A percentile compares a stretch with the other conserved stretches of the same genome.
These are phyloP conservation scores for Alcedo atthis DNA, from an alignment of 2,797 vertebrate species.

Conservation along the genomic window DNA sequence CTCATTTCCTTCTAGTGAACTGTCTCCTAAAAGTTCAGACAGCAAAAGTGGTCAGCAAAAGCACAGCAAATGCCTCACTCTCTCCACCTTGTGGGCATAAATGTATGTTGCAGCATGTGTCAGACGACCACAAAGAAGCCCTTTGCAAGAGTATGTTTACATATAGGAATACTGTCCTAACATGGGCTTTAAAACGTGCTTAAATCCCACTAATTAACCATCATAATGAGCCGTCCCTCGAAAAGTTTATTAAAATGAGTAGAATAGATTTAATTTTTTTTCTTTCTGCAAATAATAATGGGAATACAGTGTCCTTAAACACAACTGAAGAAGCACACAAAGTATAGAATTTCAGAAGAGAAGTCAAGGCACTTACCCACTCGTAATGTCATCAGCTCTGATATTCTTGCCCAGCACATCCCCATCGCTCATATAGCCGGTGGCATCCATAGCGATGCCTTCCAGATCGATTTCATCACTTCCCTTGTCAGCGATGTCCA, in stretches of 20 bases:
- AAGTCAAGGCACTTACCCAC: slow-evolving; percentile 84
- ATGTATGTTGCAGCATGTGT: not conserved
- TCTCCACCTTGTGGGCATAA: slow-evolving; percentile 66
- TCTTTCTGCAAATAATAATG: rapidly evolving
- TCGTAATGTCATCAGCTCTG: slow-evolving; percentile 89
- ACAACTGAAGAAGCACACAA: rapidly evolving
- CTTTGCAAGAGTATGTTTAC: rapidly evolving
- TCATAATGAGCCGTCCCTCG: not conserved
- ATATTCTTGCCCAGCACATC: slow-evolving; percentile 94
- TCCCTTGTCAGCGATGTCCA: slow-evolving; percentile 79
- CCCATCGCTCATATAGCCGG: slow-evolving; percentile 96
- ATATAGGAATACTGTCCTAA: not conserved
- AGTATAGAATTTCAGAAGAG: rapidly evolving
- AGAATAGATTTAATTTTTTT: not conserved
- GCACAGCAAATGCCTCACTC: not conserved
- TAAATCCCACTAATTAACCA: not conserved
- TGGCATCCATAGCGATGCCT: slow-evolving; percentile 85
- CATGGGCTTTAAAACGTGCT: not conserved
- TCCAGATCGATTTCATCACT: slow-evolving; percentile 86
- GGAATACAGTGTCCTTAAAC: rapidly evolving
- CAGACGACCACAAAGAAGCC: rapidly evolving
- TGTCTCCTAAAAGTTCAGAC: not conserved
- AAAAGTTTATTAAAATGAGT: rapidly evolving
- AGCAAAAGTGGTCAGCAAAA: rapidly evolving
- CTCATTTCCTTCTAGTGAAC: not conserved